Evolutionary conservation across 1,140 invertebrate species (phyloP).

Genomic region (Lasaia peninsularis): DNA sequence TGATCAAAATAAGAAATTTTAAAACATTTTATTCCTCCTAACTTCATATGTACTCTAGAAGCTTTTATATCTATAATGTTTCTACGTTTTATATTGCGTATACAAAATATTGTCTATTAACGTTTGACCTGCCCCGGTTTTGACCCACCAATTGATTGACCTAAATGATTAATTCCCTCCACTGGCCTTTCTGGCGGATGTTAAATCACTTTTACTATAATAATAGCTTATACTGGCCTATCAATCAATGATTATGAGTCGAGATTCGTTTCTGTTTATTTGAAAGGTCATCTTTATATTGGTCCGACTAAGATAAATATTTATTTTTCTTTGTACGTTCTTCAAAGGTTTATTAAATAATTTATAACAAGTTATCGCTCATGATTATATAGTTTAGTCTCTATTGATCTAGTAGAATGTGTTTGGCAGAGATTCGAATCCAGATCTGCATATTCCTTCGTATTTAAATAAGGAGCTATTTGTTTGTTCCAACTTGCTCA

Average conservation of each 20-base stretch:
- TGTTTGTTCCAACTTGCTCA: too few relatives aligned
- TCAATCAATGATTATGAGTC: slow-evolving; percentile 9
- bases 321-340: neutral
- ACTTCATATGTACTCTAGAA: too few relatives aligned
- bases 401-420: too few relatives aligned
- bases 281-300: slow-evolving; percentile 2
- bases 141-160: slow-evolving; percentile 3
- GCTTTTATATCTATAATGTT: slow-evolving; percentile 15
- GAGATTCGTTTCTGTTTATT: neutral
- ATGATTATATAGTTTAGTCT: neutral
- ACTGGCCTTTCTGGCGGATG: neutral
- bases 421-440: too few relatives aligned
- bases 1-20: too few relatives aligned
- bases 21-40: too few relatives aligned
- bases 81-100: neutral
- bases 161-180: neutral
- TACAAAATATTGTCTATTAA: slow-evolving; percentile 7
- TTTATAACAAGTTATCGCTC: neutral
- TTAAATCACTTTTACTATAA: slow-evolving; percentile 1
- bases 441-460: too few relatives aligned
- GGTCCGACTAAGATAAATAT: slow-evolving; percentile 2
- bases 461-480: too few relatives aligned
- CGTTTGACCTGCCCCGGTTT: neutral
- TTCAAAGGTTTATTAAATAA: neutral
- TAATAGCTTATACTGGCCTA: neutral